phyloP scores from a whole-genome alignment of 1,140 invertebrate genomes.

The Drosophila azteca region DNA sequence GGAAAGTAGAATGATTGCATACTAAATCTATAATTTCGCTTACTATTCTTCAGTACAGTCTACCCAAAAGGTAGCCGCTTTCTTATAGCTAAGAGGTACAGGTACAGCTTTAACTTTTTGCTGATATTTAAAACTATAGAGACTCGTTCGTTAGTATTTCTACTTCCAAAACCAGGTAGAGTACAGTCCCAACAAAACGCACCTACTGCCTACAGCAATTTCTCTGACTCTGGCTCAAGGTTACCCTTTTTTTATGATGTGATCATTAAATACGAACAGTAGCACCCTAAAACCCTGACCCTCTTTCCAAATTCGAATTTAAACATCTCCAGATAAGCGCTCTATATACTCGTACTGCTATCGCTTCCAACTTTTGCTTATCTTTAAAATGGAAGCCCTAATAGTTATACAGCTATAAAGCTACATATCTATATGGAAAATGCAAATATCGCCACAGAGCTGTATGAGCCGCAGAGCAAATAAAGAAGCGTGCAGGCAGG shows the following conservation, averaged over 20 bases:
- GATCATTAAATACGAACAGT: slow-evolving; percentile 12
- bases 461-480: slow-evolving; percentile 25
- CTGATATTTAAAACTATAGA: neutral
- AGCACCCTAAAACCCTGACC: slow-evolving; percentile 25
- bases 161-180: neutral
- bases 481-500: slow-evolving; percentile 27
- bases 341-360: slow-evolving; percentile 14
- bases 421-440: neutral
- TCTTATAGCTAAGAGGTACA: neutral
- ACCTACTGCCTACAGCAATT: no score
- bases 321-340: slow-evolving; percentile 49
- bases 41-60: no score
- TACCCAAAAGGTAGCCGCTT: neutral
- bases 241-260: slow-evolving; percentile 15
- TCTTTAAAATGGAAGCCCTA: slow-evolving; percentile 28
- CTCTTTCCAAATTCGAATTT: slow-evolving; percentile 20
- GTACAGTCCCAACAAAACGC: neutral
- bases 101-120: neutral
- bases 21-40: no score
- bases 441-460: slow-evolving; percentile 16
- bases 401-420: slow-evolving; percentile 34
- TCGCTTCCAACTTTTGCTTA: slow-evolving; percentile 12
- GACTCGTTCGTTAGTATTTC: no score
- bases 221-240: no score
- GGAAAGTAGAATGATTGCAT: no score